Conservation (phyloP, 1,140 invertebrate genomes). For the Doryteuthis pealeii region DNA sequence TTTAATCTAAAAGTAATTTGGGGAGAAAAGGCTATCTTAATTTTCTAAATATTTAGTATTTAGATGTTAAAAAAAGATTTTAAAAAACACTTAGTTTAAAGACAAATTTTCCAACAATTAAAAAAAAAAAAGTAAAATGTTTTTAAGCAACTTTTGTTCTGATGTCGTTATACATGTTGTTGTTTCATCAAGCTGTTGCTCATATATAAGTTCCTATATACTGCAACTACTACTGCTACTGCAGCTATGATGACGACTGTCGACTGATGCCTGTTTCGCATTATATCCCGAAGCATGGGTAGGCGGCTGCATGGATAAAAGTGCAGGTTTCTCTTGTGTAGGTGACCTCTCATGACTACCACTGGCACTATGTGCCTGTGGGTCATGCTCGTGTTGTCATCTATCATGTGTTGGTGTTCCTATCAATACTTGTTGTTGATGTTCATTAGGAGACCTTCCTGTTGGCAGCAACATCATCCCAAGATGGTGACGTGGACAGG, state of each 20-base stretch:
- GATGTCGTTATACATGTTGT: too few relatives aligned
- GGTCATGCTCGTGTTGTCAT: background rate
- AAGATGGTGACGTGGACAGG: too few relatives aligned
- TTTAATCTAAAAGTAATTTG: too few relatives aligned
- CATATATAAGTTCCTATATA: too few relatives aligned
- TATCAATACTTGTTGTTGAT: conserved; percentile 10
- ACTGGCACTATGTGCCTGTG: background rate
- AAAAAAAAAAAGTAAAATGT: too few relatives aligned
- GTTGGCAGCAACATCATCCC: background rate
- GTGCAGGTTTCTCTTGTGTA: background rate
- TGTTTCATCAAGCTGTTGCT: too few relatives aligned
- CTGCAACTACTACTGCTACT: background rate
- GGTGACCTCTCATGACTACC: background rate
- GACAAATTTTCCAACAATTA: too few relatives aligned
- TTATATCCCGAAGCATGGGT: background rate
- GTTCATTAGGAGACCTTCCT: conserved; percentile 9
- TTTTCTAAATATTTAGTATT: too few relatives aligned
- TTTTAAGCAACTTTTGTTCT: too few relatives aligned
- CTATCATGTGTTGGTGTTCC: background rate
- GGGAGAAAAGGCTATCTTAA: too few relatives aligned
- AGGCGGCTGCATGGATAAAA: background rate
- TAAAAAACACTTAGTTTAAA: too few relatives aligned
- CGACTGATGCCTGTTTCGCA: background rate
- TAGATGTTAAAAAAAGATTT: too few relatives aligned
- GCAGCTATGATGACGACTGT: background rate